Evolutionary conservation across 2,888 invertebrate species (phyloP).

Genomic region (Sipunculus nudus): DNA sequence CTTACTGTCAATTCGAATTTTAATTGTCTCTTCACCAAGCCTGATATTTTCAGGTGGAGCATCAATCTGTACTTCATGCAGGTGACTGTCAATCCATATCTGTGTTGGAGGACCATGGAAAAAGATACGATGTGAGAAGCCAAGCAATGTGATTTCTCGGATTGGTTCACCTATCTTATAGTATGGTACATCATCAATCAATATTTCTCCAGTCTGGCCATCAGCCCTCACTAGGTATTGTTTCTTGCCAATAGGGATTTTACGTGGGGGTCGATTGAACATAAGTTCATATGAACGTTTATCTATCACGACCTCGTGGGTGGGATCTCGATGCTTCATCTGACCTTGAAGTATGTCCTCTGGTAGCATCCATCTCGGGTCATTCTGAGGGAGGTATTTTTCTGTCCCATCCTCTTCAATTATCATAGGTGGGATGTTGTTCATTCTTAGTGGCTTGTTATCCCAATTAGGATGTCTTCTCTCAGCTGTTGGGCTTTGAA

Average conservation of each 20-base stretch:
- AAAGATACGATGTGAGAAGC: slow-evolving; percentile 45
- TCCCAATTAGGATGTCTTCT: too few relatives aligned
- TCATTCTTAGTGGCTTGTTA: too few relatives aligned
- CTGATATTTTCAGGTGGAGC: slow-evolving; percentile 71
- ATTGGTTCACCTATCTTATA: slow-evolving; percentile 58
- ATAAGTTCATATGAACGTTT: slow-evolving; percentile 52
- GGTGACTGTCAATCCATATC: slow-evolving; percentile 61
- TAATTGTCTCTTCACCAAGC: slow-evolving; percentile 82
- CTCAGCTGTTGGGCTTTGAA: too few relatives aligned
- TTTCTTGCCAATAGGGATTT: slow-evolving; percentile 34
- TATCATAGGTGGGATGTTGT: too few relatives aligned
- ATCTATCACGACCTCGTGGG: slow-evolving; percentile 58
- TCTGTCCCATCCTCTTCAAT: too few relatives aligned
- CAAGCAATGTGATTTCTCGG: slow-evolving; percentile 47
- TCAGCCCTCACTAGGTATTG: slow-evolving; percentile 48
- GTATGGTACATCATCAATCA: slow-evolving; percentile 49
- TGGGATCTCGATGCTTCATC: slow-evolving; percentile 27
- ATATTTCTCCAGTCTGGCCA: slow-evolving; percentile 47
- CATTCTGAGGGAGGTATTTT: slow-evolving; percentile 23
- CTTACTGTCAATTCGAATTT: slow-evolving; percentile 86
- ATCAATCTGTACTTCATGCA: slow-evolving; percentile 59
- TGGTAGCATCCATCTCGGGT: slow-evolving; percentile 25
- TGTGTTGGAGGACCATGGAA: slow-evolving; percentile 54
- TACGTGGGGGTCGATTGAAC: slow-evolving; percentile 42
- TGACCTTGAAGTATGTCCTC: background rate